Base-by-base conservation (phyloP, 2,888 invertebrate genomes). In the Isotomurus palustris region DNA sequence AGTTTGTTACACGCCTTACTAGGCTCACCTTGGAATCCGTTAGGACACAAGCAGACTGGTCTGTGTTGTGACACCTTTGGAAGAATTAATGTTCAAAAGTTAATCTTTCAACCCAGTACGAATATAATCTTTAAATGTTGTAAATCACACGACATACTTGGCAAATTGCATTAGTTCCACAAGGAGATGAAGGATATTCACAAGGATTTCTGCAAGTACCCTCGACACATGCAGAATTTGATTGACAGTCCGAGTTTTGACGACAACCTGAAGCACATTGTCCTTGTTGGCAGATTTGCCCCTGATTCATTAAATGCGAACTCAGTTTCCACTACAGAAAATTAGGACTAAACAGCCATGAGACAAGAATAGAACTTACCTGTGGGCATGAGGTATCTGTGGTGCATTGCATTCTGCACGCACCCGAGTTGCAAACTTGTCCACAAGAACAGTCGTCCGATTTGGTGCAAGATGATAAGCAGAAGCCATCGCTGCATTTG, bases 21-120 rank as follows among this genome's bases (percentile, higher is more conserved):
- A 0, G 91, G 88, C 73, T 91, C 88, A 0, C 90, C 90, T 67
- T 86, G 86, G 72, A 81, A 88, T 17, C 91, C 90, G 72, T 88
- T 88, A 0, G 90, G 89, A 73, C 93, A 93, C 58, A 88, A 81
- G 73, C 93, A 93, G 3, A 92, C 82, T 43, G 88, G 85, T 40
- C 87, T 82, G 75, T 91, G 92, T 67, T 87, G 85, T 2, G 85
- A 83, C 45, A 60, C 72, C 69, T 55, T 64, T 61, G 12, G 57
- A 56, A 29, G 60, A 40, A 17, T 14, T 40, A 19, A 14, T 17
- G 8, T 14, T 40, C 19, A 6, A 17, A 40, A 14, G 8, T 32
- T 32, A 32, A 32, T 32, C 32, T 10, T 32, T 32, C 32, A 10
- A 10, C 32, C 14, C 32, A 32, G 14, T 32, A 10, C 32, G 8